Evolutionary conservation across 2,113 vertebrate species (phyloP).

Genomic region (Glaucidium brasilianum): DNA sequence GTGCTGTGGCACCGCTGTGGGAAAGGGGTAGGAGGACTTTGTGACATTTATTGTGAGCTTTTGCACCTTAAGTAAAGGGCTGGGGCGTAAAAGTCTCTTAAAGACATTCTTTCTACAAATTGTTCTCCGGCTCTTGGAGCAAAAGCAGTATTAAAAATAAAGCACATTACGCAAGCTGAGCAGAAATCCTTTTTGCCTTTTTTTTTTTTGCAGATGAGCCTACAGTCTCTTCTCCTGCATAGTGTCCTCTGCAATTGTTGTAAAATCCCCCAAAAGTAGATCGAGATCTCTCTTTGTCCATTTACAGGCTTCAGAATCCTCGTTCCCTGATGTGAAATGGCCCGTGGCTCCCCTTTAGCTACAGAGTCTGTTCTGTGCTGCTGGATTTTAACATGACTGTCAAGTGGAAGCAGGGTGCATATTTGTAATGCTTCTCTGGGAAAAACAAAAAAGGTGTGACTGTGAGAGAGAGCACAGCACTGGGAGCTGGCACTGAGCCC

Average conservation of each 20-base stretch:
- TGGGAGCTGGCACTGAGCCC: background rate
- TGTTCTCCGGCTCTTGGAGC: background rate
- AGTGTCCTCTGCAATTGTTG: background rate
- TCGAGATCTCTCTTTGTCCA: background rate
- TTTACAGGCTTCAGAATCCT: background rate
- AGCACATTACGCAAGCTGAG: background rate
- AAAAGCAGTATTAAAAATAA: conserved; percentile 35
- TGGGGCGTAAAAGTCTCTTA: conserved; percentile 10
- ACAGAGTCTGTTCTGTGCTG: background rate
- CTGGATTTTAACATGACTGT: background rate
- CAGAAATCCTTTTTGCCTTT: conserved; percentile 8
- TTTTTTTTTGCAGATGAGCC: background rate
- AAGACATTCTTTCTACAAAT: conserved; percentile 30
- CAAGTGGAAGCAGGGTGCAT: background rate
- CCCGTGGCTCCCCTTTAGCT: background rate
- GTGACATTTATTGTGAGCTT: background rate
- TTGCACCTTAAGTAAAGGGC: conserved; percentile 29
- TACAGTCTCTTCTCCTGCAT: background rate
- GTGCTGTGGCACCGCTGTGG: background rate
- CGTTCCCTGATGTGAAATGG: background rate
- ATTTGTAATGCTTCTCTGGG: background rate
- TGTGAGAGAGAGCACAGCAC: background rate
- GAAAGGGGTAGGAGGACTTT: conserved; percentile 14
- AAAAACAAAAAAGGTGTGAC: background rate
- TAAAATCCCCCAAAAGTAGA: background rate